Evolutionary conservation across 2,113 vertebrate genomes (phyloP), one percentile per base, ranked within the genome.

Genomic region (Pelvicachromis taeniatus): DNA sequence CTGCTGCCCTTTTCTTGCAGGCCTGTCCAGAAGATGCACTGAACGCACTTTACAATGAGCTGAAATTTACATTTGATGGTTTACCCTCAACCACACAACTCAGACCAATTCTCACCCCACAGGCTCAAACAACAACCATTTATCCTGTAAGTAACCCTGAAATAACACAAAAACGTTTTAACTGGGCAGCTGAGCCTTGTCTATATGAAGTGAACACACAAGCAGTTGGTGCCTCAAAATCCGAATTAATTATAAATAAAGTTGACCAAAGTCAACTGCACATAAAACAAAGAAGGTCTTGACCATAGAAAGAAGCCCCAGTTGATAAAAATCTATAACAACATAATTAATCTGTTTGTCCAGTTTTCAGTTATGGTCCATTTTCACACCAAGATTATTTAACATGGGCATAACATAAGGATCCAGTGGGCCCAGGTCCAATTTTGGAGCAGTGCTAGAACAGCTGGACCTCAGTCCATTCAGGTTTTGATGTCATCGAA

Each of bases 381-480:
- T 53, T 53, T 53, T 53, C 5, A 2, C 9, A n/a, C 9, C 26
- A 26, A 26, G 26, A 26, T 26, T 26, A 26, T 26, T 26, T 26
- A 26, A 26, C 26, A 26, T 26, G 26, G 26, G 26, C 26, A 2
- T 26, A 26, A 26, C 26, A 26, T 26, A 26, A 26, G 26, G 26
- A 26, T 26, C 26, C 26, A 26, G 26, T 26, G 26, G 26, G 26
- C 26, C 26, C 26, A 26, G 26, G 26, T 26, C 26, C 26, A 26
- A 26, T 26, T 26, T 26, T 26, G 26, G 26, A 26, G 26, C 26
- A 26, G 26, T 2, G n/a, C 50, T 9, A 53, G 50, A 53, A 53
- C 52, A 53, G 21, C 52, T 53, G 52, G 52, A 0, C 52, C 0
- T 2, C n/a, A 21, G 52, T 53, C n/a, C n/a, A n/a, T n/a, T n/a